Percentiles rank a stretch among this genome's conserved stretches.
These are phyloP conservation scores for Mamestra configurata DNA, from an alignment of 1,140 invertebrate genomes.

Conservation along the genomic window DNA sequence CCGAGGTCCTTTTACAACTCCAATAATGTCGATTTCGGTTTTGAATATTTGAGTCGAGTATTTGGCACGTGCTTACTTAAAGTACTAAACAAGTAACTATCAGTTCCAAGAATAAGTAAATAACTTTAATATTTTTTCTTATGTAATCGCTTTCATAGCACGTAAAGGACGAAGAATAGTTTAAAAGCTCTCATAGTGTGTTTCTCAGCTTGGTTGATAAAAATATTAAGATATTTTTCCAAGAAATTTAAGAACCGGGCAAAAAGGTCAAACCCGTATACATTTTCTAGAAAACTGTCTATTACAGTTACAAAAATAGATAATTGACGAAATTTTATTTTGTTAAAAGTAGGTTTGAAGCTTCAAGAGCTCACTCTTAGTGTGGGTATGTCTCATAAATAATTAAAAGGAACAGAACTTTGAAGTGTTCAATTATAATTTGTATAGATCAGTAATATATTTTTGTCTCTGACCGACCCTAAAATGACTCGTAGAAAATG, in stretches of 20 bases:
- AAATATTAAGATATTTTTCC: too few species aligned
- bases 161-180: not conserved
- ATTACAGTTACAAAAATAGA: not conserved
- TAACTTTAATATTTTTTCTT: not conserved
- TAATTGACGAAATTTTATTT: not conserved
- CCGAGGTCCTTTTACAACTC: conserved; percentile 51
- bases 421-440: not conserved
- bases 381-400: not conserved
- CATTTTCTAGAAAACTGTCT: not conserved
- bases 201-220: not conserved
- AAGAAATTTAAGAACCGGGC: not conserved
- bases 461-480: too few species aligned
- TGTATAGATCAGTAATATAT: not conserved
- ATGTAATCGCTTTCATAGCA: not conserved
- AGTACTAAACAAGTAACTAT: not conserved
- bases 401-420: not conserved
- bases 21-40: conserved; percentile 55
- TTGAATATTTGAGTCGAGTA: conserved; percentile 34
- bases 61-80: conserved; percentile 5
- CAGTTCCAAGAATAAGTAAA: not conserved
- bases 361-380: not conserved
- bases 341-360: not conserved
- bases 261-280: conserved; percentile 14
- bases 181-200: not conserved
- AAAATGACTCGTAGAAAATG: too few species aligned